phyloP scores from a whole-genome alignment of 2,797 vertebrate species.

The Pseudochaenichthys georgianus region DNA sequence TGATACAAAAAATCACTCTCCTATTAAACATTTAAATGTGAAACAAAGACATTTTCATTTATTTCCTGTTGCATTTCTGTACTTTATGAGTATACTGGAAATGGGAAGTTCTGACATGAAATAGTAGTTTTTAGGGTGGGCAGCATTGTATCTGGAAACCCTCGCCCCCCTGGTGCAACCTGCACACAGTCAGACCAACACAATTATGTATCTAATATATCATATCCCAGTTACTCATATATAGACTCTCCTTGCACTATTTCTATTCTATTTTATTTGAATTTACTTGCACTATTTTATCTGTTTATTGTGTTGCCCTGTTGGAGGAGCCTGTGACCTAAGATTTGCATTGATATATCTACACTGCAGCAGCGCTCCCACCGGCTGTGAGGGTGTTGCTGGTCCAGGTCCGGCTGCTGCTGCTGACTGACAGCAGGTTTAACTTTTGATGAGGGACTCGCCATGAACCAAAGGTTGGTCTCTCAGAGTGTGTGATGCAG shows the following conservation, averaged over 20 bases:
- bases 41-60: not conserved
- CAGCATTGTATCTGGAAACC: slow-evolving; percentile 1
- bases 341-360: too few relatives aligned
- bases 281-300: too few relatives aligned
- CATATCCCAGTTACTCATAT: too few relatives aligned
- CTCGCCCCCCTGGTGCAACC: not conserved
- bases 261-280: too few relatives aligned
- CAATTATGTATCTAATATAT: too few relatives aligned
- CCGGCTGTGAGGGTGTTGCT: slow-evolving; percentile 69
- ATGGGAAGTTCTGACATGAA: not conserved
- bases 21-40: not conserved
- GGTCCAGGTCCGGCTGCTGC: slow-evolving; percentile 24
- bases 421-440: slow-evolving; percentile 72
- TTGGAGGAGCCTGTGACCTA: too few relatives aligned
- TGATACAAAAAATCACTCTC: too few relatives aligned
- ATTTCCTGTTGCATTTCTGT: not conserved
- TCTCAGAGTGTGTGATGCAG: slow-evolving; percentile 73
- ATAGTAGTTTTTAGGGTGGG: not conserved
- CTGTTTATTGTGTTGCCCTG: too few relatives aligned
- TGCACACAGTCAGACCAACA: slow-evolving; percentile 23
- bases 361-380: slow-evolving; percentile 36
- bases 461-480: slow-evolving; percentile 77
- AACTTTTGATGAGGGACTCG: slow-evolving; percentile 82
- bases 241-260: too few relatives aligned
- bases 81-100: not conserved